phyloP scores from a whole-genome alignment of 2,888 invertebrate genomes.

The Sarcophaga variegata region DNA sequence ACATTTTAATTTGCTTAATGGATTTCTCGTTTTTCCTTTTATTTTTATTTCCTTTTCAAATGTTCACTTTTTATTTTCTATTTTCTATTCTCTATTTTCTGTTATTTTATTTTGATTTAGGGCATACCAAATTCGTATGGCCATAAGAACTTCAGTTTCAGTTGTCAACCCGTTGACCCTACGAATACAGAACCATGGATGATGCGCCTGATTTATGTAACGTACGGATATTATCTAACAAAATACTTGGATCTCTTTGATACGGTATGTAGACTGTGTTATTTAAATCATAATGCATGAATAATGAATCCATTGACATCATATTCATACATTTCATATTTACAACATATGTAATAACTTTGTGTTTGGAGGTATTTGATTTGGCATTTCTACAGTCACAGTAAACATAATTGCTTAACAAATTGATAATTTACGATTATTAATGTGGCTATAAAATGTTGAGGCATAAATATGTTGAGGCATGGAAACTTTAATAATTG shows the following conservation, averaged over 20 bases:
- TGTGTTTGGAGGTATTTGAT: too few species aligned
- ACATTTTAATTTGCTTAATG: constrained; percentile 62
- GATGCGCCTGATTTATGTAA: constrained; percentile 81
- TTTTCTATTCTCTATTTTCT: constrained; percentile 15
- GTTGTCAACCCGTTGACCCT: constrained; percentile 76
- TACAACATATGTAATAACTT: neutral
- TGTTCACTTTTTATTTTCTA: neutral
- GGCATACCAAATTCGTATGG: constrained; percentile 73
- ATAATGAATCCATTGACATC: neutral
- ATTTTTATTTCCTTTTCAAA: too few species aligned
- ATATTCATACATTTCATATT: neutral
- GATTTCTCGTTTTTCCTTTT: constrained; percentile 33
- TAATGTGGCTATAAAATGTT: too few species aligned
- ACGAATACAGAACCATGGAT: constrained; percentile 78
- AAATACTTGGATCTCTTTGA: constrained; percentile 88
- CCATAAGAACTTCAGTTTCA: constrained; percentile 75
- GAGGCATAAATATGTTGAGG: too few species aligned
- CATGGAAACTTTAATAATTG: too few species aligned
- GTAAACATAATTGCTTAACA: too few species aligned
- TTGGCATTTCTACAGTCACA: too few species aligned
- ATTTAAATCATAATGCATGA: neutral
- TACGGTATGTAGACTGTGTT: constrained; percentile 82
- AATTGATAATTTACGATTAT: too few species aligned
- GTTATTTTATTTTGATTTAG: constrained; percentile 41
- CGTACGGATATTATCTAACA: constrained; percentile 86